Evolutionary conservation across 2,113 vertebrate species (phyloP).

Genomic region (Drymodes brunneopygia): DNA sequence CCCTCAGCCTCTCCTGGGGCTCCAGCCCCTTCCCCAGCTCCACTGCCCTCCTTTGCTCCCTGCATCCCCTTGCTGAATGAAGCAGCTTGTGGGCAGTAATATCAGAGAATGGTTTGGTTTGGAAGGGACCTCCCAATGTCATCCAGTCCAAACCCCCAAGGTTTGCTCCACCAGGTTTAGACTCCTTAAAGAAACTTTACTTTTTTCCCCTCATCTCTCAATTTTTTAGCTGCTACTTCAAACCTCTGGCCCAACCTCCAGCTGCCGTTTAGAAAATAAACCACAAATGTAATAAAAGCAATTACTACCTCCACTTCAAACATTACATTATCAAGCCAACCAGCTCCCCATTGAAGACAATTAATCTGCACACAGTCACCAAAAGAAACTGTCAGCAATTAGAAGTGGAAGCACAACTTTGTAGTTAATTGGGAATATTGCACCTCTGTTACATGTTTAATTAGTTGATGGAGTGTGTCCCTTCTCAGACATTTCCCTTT

Average conservation of each 20-base stretch:
- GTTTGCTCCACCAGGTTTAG: neutral
- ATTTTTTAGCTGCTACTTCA: neutral
- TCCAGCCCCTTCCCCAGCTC: neutral
- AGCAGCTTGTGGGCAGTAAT: fast-evolving
- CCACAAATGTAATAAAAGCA: slow-evolving; percentile 15
- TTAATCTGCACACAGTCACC: slow-evolving; percentile 32
- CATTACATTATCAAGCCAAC: slow-evolving; percentile 8
- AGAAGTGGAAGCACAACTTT: slow-evolving; percentile 32
- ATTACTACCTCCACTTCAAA: slow-evolving; percentile 47
- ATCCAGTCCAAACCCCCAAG: neutral
- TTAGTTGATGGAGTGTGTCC: slow-evolving; percentile 40
- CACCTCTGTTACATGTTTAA: slow-evolving; percentile 42
- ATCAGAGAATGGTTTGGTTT: neutral
- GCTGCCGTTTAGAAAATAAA: neutral
- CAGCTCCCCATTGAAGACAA: slow-evolving; percentile 36
- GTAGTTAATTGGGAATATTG: slow-evolving; percentile 54
- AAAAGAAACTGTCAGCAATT: slow-evolving; percentile 57
- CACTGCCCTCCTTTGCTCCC: neutral
- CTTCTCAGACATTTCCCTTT: slow-evolving; percentile 20
- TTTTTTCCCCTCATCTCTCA: fast-evolving
- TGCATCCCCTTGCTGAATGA: fast-evolving
- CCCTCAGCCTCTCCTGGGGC: neutral
- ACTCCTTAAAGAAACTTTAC: neutral
- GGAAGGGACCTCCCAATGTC: neutral
- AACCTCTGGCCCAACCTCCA: neutral